Conservation (phyloP, 2,113 vertebrate genomes). For the Ameiurus melas region DNA sequence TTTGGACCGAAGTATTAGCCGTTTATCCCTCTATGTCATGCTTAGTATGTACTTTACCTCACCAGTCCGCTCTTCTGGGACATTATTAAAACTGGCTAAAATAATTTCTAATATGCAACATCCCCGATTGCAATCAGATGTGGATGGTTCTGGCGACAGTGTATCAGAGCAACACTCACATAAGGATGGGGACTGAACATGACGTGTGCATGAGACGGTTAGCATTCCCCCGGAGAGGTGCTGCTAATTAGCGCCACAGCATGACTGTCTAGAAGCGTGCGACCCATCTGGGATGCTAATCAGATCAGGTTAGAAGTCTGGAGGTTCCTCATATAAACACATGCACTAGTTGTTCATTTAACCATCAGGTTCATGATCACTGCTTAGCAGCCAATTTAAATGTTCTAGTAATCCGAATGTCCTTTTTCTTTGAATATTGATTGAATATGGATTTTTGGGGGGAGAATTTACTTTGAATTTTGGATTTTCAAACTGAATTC, state of each 20-base stretch:
- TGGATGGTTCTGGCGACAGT: not conserved
- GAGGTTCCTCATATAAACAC: not conserved
- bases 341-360: not conserved
- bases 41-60: not conserved
- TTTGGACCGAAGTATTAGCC: not conserved
- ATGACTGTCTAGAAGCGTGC: constrained; percentile 8
- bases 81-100: not conserved
- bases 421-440: not conserved
- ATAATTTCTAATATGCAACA: not conserved
- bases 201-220: not conserved
- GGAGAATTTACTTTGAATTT: too few relatives aligned
- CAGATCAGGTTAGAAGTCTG: constrained; percentile 8
- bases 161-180: not conserved
- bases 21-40: not conserved
- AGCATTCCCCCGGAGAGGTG: constrained; percentile 5
- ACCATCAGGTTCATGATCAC: not conserved
- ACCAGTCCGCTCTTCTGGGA: not conserved
- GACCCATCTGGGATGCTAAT: constrained; percentile 37
- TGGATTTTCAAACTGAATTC: not conserved
- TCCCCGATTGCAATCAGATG: not conserved
- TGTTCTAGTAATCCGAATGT: not conserved
- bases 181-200: constrained; percentile 11
- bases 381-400: not conserved
- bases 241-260: constrained; percentile 30
- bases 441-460: too few relatives aligned